These are phyloP conservation scores for Agrotis ipsilon DNA, from an alignment of 2,888 invertebrate species.

Conservation along the genomic window DNA sequence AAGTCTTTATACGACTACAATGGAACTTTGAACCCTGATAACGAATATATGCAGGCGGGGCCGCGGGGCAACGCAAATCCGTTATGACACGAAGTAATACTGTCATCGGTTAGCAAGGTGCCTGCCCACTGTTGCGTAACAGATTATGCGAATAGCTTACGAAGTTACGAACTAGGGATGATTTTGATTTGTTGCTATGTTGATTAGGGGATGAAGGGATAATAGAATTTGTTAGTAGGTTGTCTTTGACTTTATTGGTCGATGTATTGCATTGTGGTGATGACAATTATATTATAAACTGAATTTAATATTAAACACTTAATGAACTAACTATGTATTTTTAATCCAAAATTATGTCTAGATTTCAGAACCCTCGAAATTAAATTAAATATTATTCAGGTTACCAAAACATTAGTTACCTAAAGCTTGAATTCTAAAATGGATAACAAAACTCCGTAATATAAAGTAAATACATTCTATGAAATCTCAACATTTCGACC, in stretches of 20 bases:
- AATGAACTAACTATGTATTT: neutral
- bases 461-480: constrained; percentile 17
- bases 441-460: neutral
- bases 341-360: neutral
- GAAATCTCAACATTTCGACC: constrained; percentile 20
- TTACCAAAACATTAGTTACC: constrained; percentile 1
- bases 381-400: neutral
- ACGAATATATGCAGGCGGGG: constrained; percentile 71
- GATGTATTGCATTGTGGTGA: neutral
- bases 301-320: neutral
- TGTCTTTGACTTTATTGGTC: constrained; percentile 18
- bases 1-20: constrained; percentile 65
- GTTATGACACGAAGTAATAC: constrained; percentile 69
- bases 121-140: constrained; percentile 51
- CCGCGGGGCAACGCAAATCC: constrained; percentile 72
- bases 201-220: constrained; percentile 49
- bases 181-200: constrained; percentile 53
- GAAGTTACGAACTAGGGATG: constrained; percentile 37
- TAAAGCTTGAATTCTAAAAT: neutral
- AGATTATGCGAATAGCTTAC: constrained; percentile 49
- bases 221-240: constrained; percentile 37
- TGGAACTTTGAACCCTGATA: constrained; percentile 68
- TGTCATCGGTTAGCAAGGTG: constrained; percentile 57
- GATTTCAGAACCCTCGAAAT: neutral
- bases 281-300: neutral